Conservation (phyloP, 2,113 vertebrate genomes). For the Centropus bengalensis region DNA sequence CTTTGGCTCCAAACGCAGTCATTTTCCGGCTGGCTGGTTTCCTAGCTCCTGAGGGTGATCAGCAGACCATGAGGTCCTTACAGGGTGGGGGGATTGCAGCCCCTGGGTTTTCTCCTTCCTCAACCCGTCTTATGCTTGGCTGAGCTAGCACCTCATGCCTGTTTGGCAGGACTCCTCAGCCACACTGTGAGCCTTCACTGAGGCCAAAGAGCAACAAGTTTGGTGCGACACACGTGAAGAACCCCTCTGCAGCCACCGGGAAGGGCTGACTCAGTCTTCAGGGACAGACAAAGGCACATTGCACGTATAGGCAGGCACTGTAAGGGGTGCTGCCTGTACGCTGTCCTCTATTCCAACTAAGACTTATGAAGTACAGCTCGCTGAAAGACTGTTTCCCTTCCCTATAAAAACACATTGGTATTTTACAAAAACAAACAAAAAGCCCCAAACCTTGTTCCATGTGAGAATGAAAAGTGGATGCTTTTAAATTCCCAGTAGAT, state of each 20-base stretch:
- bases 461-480: slow-evolving; percentile 26
- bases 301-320: accelerated
- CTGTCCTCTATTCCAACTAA: background rate
- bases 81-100: background rate
- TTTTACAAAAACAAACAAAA: slow-evolving; percentile 20
- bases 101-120: accelerated
- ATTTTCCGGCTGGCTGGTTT: background rate
- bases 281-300: background rate
- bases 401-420: background rate
- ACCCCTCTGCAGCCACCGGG: background rate
- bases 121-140: background rate
- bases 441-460: background rate
- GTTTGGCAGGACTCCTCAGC: background rate
- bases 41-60: background rate
- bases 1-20: background rate
- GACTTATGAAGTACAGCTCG: background rate
- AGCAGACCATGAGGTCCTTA: background rate
- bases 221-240: background rate
- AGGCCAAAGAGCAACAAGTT: background rate
- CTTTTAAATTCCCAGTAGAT: slow-evolving; percentile 50
- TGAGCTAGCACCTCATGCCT: background rate
- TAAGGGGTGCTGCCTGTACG: background rate
- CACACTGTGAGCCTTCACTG: accelerated
- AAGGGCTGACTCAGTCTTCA: background rate
- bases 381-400: background rate